These are phyloP conservation scores for Diorhabda sublineata DNA, from an alignment of 1,140 invertebrate genomes.

Conservation along the genomic window DNA sequence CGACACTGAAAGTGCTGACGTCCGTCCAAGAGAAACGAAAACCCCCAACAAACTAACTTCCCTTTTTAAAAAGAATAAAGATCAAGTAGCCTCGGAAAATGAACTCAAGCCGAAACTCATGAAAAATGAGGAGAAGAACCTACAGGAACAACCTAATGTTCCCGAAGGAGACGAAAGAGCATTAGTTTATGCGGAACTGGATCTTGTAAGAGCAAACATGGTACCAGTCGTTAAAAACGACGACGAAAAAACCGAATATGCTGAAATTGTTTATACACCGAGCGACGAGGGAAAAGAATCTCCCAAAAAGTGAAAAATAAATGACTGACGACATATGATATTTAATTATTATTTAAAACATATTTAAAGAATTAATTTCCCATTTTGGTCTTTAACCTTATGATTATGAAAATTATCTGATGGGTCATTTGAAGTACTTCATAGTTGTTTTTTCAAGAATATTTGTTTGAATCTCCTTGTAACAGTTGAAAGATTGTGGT, in stretches of 20 bases:
- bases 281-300: conserved; percentile 20
- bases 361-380: not conserved
- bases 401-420: no score
- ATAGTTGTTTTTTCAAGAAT: no score
- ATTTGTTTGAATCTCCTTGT: no score
- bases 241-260: conserved; percentile 57
- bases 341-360: not conserved
- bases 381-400: not conserved
- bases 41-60: conserved; percentile 28
- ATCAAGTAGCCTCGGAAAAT: conserved; percentile 31
- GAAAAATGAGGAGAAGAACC: conserved; percentile 28
- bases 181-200: conserved; percentile 59
- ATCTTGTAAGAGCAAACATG: conserved; percentile 45
- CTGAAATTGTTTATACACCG: conserved; percentile 55
- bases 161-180: conserved; percentile 24
- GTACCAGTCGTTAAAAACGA: conserved; percentile 46
- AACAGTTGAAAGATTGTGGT: no score
- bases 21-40: conserved; percentile 38
- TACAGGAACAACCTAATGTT: not conserved
- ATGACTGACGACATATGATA: not conserved
- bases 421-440: no score
- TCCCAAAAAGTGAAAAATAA: conserved; percentile 6
- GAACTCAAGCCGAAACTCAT: conserved; percentile 25
- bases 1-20: conserved; percentile 53
- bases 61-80: conserved; percentile 41